phyloP scores from a whole-genome alignment of 2,113 vertebrate species.

The Salvelinus fontinalis region DNA sequence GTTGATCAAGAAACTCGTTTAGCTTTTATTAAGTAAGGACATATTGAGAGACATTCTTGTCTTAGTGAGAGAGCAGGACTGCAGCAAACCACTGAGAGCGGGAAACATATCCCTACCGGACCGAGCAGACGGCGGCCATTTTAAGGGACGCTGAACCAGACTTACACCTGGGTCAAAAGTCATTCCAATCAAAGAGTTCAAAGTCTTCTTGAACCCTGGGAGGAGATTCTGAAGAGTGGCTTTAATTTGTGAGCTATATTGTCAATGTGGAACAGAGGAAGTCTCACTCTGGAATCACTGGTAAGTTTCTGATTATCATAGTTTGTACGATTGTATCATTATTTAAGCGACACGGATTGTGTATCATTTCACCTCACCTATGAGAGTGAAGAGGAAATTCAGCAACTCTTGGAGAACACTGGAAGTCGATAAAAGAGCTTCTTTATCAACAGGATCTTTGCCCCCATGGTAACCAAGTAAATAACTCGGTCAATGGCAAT shows the following conservation, averaged over 20 bases:
- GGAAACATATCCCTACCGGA: background rate
- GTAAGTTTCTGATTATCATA: background rate
- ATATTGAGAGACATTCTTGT: background rate
- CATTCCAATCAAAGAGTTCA: slow-evolving; percentile 14
- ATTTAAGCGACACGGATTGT: no score
- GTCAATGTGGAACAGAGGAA: background rate
- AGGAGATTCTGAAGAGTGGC: slow-evolving; percentile 24
- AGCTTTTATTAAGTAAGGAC: background rate
- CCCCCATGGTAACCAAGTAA: no score
- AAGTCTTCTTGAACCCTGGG: slow-evolving; percentile 8
- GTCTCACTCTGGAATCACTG: background rate
- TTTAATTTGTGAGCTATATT: background rate
- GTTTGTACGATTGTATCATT: no score
- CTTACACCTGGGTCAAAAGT: slow-evolving; percentile 14
- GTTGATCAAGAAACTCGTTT: background rate
- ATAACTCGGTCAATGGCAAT: no score
- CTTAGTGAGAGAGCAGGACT: background rate
- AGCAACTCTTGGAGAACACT: no score
- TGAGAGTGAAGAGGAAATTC: no score
- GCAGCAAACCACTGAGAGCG: background rate
- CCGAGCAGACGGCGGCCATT: background rate
- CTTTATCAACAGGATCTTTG: no score
- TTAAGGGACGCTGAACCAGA: background rate
- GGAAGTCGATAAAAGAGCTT: no score
- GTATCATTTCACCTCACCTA: no score